These are phyloP conservation scores for Sus cebifrons DNA, from an alignment of 2,797 vertebrate genomes.

Conservation along the genomic window DNA sequence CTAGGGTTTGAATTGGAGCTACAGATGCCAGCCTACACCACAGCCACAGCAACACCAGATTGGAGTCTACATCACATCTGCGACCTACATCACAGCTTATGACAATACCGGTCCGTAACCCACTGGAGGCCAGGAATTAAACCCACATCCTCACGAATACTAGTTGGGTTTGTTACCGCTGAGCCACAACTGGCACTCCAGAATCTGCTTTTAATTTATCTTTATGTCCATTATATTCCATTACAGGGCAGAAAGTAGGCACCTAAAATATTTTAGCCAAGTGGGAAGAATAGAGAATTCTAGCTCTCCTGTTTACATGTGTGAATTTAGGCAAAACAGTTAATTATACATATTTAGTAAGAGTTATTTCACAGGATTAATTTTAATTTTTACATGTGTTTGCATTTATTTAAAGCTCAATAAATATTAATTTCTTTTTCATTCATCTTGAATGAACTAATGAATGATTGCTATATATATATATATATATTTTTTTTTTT, in stretches of 20 bases:
- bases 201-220: constrained; percentile 7
- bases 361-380: constrained; percentile 8
- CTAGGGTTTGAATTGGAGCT: too few species aligned
- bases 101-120: too few species aligned
- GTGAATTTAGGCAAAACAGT: not conserved
- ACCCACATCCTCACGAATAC: too few species aligned
- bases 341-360: not conserved
- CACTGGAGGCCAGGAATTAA: too few species aligned
- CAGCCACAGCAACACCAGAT: too few species aligned
- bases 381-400: constrained; percentile 33
- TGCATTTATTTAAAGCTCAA: constrained; percentile 36
- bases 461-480: not conserved
- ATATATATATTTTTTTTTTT: too few species aligned
- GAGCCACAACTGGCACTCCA: too few species aligned
- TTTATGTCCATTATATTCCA: not conserved
- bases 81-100: too few species aligned
- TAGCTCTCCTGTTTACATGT: not conserved
- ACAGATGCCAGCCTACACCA: too few species aligned
- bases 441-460: constrained; percentile 48
- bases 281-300: not conserved
- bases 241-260: not conserved
- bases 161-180: too few species aligned
- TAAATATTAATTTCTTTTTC: constrained; percentile 47
- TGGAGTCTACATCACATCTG: too few species aligned
- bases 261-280: constrained; percentile 25